These are phyloP conservation scores for Burhinus bistriatus DNA, from an alignment of 2,113 vertebrate species.

Conservation along the genomic window DNA sequence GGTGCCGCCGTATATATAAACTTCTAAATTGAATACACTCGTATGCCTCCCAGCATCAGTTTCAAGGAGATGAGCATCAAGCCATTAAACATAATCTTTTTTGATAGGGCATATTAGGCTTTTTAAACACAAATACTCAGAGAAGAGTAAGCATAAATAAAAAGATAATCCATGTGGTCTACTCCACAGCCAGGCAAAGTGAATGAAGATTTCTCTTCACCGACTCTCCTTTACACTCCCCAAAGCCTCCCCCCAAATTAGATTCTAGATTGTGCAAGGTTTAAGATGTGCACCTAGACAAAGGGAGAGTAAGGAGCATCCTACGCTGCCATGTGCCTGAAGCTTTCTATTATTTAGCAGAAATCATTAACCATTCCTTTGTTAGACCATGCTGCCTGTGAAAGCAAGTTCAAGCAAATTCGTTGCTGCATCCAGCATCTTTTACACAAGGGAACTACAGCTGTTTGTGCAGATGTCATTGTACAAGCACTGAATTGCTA, in stretches of 20 bases:
- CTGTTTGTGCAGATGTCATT: slow-evolving; percentile 1
- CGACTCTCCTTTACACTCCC: not conserved
- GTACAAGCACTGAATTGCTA: not conserved
- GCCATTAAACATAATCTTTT: not conserved
- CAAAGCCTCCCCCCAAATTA: not conserved
- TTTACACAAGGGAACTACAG: slow-evolving; percentile 12
- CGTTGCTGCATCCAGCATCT: not conserved
- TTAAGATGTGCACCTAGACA: not conserved
- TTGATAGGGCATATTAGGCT: not conserved
- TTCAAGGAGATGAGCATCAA: not conserved
- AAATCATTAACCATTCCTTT: slow-evolving; percentile 47
- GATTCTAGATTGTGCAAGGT: not conserved
- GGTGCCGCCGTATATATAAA: not conserved
- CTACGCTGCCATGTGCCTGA: not conserved
- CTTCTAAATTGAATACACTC: not conserved
- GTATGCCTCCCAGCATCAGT: not conserved
- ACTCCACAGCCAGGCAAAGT: not conserved
- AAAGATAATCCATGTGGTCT: not conserved
- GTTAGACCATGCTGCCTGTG: not conserved
- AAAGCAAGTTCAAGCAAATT: slow-evolving; percentile 13
- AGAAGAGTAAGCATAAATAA: not conserved
- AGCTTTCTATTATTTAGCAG: slow-evolving; percentile 45
- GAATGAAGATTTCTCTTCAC: not conserved
- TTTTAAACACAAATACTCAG: not conserved
- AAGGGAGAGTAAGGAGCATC: not conserved